Base-by-base conservation (phyloP, 2,888 invertebrate species). In the Serrognathus titanus region DNA sequence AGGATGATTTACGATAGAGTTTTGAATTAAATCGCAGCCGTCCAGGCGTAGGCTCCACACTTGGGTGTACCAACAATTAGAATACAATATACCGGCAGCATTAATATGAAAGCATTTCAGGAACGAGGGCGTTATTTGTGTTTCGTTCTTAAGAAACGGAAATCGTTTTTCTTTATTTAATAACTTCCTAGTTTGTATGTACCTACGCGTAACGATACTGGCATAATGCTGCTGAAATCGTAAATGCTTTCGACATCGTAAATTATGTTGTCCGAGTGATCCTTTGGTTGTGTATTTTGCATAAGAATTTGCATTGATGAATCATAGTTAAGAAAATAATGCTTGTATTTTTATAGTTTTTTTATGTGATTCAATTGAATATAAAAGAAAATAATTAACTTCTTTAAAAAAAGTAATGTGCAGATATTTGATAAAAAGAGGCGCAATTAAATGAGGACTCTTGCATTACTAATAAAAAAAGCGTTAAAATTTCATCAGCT, bases 21-120 rank as follows among this genome's bases (percentile, higher is more conserved):
- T 24, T 13, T 47, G 47, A 47, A 53, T 53, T 53, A 48, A 53
- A 53, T 39, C 53, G 12, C 9, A 47, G 47, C 48, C 47, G 24
- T 47, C 7, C 39, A 20, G 31, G 47, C 47, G 53, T 53, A 48
- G 53, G 47, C 41, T 48, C n/a, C 36, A 11, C 48, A 37, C 45
- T 40, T 47, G 53, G 53, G 39, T 47, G 47, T 38, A 53, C 16
- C 46, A 20, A 31, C 38, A 47, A 53, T 53, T 53, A 53, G 53
- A 53, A 53, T 53, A 53, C 53, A 53, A 53, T 51, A 45, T 45
- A 51, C 41, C 24, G 36, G 13, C 43, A 41, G 41, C 31, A 43
- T 51, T 51, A 51, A 51, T 47, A 31, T 31, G 24, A 31, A 31
- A 31, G 24, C 24, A 6, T 31, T 31, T 31, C 24, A 31, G 24